These are phyloP conservation scores for Hydractinia symbiolongicarpus DNA, from an alignment of 30 jellyfish, hydroid and myxozoan genomes.

Conservation along the genomic window DNA sequence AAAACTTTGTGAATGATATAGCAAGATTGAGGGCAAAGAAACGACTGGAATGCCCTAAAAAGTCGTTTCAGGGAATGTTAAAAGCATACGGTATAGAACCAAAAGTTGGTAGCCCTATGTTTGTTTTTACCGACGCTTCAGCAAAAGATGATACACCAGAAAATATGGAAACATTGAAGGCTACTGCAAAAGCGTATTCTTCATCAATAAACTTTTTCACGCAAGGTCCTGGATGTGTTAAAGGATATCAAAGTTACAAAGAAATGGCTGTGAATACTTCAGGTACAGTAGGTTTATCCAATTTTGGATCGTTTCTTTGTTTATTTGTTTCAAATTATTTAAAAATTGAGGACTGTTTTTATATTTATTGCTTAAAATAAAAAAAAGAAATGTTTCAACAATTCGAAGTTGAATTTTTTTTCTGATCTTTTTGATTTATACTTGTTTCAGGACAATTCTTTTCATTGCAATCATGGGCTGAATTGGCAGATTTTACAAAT, in stretches of 20 bases:
- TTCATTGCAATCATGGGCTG: conserved; percentile 40
- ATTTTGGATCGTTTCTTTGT: too few species aligned
- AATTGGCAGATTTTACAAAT: conserved; percentile 27
- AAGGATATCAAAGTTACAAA: conserved; percentile 51
- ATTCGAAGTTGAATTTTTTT: too few species aligned
- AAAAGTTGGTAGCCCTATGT: conserved; percentile 62
- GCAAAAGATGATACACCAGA: conserved; percentile 64
- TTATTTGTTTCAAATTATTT: too few species aligned
- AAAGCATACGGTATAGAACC: conserved; percentile 60
- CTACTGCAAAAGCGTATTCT: conserved; percentile 36
- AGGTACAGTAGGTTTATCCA: conserved; percentile 27
- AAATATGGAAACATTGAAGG: conserved; percentile 35
- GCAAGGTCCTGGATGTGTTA: conserved; percentile 40
- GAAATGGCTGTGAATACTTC: conserved; percentile 68
- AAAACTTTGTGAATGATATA: conserved; percentile 44
- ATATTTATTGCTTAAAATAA: too few species aligned
- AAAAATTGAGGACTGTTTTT: too few species aligned
- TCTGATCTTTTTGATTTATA: too few species aligned
- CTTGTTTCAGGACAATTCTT: conserved; percentile 29
- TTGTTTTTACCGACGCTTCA: conserved; percentile 86
- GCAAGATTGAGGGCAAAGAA: conserved; percentile 30
- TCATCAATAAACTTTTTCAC: conserved; percentile 55
- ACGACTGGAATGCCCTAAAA: conserved; percentile 72
- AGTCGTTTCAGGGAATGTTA: conserved; percentile 72
- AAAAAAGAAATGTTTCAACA: too few species aligned